Percentiles rank a stretch among this genome's conserved stretches.
phyloP scores from a whole-genome alignment of 2,113 vertebrate genomes.

The Nymphicus hollandicus region DNA sequence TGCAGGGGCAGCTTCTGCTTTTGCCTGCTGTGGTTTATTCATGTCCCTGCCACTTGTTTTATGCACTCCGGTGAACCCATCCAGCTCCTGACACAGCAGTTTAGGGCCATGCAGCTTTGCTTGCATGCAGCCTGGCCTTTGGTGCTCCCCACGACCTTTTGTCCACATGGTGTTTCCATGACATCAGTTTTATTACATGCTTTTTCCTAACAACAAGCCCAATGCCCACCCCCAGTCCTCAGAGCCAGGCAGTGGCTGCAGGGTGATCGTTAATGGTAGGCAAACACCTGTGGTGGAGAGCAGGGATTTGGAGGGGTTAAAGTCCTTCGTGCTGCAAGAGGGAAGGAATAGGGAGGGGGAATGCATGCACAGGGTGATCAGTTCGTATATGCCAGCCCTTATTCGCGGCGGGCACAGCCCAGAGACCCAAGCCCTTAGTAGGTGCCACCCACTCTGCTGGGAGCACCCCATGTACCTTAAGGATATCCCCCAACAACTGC shows the following conservation, averaged over 20 bases:
- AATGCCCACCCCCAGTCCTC: not conserved
- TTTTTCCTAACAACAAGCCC: not conserved
- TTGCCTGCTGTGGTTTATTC: not conserved
- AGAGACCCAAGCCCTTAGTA: not conserved
- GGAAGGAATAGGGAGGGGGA: not conserved
- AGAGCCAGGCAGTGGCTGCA: not conserved
- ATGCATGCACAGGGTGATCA: fast-evolving
- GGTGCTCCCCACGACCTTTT: not conserved
- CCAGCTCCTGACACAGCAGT: not conserved
- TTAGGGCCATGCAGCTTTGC: not conserved
- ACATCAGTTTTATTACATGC: slow-evolving; percentile 33
- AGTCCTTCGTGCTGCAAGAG: not conserved
- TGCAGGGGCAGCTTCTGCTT: not conserved
- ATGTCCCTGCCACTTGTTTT: not conserved
- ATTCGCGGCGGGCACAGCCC: not conserved
- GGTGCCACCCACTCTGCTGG: not conserved
- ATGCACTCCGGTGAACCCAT: not conserved
- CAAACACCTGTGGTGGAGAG: not conserved
- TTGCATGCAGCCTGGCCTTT: not conserved
- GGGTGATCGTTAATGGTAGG: not conserved
- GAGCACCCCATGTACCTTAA: not conserved
- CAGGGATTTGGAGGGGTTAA: not conserved
- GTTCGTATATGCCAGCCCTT: not conserved
- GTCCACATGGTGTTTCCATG: not conserved
- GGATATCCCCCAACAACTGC: not conserved